These are phyloP conservation scores for Lycocerus yunnanus DNA, from an alignment of 2,888 invertebrate genomes.

Conservation along the genomic window DNA sequence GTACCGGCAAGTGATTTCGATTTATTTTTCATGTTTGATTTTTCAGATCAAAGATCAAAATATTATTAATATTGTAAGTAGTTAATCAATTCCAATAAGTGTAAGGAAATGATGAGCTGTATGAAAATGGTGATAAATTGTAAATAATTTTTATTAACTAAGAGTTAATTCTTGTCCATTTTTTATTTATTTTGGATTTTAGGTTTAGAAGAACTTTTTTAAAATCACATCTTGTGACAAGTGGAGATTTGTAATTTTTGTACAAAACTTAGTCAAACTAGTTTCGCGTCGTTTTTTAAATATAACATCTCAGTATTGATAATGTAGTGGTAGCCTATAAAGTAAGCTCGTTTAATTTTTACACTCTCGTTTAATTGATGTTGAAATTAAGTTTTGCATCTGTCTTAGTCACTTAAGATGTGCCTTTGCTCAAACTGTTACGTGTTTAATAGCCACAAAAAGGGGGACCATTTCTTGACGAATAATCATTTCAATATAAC, in stretches of 20 bases:
- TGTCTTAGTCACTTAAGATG: conserved; percentile 16
- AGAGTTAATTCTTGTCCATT: conserved; percentile 21
- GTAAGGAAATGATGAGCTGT: conserved; percentile 38
- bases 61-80: background rate
- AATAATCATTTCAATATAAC: background rate
- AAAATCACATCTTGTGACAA: background rate
- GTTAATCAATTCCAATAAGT: background rate
- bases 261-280: background rate
- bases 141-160: conserved; percentile 33
- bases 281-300: conserved; percentile 4
- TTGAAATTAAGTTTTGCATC: background rate
- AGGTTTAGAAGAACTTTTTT: background rate
- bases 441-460: conserved; percentile 16
- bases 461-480: conserved; percentile 19
- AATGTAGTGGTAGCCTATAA: background rate
- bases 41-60: background rate
- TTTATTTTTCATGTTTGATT: background rate
- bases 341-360: background rate
- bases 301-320: conserved; percentile 1
- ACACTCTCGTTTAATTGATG: background rate
- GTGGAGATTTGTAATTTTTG: background rate
- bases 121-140: conserved; percentile 42
- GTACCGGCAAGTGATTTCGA: background rate
- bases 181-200: conserved; percentile 27
- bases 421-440: conserved; percentile 28